Evolutionary conservation across 1,140 invertebrate genomes (phyloP).

Genomic region (Papilio helenus): DNA sequence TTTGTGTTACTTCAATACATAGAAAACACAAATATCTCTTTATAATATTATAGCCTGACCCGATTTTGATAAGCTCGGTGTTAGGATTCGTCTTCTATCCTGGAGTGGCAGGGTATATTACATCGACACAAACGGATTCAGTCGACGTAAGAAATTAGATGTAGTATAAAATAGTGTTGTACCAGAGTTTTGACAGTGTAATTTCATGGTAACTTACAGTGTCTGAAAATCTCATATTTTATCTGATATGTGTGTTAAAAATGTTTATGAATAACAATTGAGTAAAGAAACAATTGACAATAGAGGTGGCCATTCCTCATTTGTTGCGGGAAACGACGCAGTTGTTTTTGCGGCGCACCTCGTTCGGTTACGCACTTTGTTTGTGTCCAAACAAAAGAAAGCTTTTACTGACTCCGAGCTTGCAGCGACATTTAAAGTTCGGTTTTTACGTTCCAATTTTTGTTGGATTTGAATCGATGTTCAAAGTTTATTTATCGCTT

Average conservation of each 20-base stretch:
- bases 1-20: no score
- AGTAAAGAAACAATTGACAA: neutral
- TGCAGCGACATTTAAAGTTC: conserved; percentile 1
- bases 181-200: no score
- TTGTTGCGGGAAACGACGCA: neutral
- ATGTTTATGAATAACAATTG: neutral
- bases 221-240: neutral
- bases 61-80: no score
- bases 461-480: neutral
- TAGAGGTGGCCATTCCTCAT: conserved; percentile 4
- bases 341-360: conserved; percentile 9
- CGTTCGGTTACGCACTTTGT: conserved; percentile 22
- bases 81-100: no score
- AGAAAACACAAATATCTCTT: no score
- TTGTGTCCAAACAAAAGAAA: conserved; percentile 19
- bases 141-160: no score
- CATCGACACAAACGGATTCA: no score
- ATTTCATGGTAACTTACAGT: no score
- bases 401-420: neutral
- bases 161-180: no score
- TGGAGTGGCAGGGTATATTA: no score
- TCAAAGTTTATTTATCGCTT: no score
- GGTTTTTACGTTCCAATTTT: neutral
- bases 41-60: no score
- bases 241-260: neutral